phyloP scores from a whole-genome alignment of 2,888 invertebrate genomes.

The Willowsia nigromaculata region DNA sequence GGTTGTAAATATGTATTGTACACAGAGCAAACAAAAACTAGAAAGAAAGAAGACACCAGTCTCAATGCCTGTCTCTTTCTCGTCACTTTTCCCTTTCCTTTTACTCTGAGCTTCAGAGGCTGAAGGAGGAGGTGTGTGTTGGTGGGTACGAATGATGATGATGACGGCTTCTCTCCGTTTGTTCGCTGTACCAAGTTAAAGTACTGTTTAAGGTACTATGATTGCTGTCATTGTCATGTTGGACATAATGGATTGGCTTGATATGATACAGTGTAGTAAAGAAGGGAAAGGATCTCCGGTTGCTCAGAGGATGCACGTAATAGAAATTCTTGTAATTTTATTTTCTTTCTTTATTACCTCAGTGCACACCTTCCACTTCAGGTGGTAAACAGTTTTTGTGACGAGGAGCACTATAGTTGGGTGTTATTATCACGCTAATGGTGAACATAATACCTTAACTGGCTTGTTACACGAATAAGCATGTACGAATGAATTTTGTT shows the following conservation, averaged over 20 bases:
- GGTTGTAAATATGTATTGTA: slow-evolving; percentile 44
- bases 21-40: background rate
- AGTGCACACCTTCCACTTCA: slow-evolving; percentile 30
- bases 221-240: slow-evolving; percentile 43
- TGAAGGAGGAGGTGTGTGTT: background rate
- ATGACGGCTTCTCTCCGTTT: slow-evolving; percentile 3
- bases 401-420: background rate
- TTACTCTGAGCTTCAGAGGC: background rate
- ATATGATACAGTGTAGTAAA: background rate
- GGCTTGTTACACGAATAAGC: slow-evolving; percentile 14
- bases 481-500: background rate
- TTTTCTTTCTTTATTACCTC: background rate
- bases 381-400: slow-evolving; percentile 26
- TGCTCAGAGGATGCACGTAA: background rate
- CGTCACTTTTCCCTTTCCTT: slow-evolving; percentile 46
- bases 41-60: slow-evolving; percentile 14
- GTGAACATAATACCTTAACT: slow-evolving; percentile 23
- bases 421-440: slow-evolving; percentile 34
- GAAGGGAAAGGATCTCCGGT: background rate
- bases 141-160: background rate
- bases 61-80: slow-evolving; percentile 45
- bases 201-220: slow-evolving; percentile 23
- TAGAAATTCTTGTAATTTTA: background rate
- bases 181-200: background rate
- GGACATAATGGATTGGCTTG: slow-evolving; percentile 43